Conservation (phyloP, 2,113 vertebrate species). For the Aegithalos caudatus region DNA sequence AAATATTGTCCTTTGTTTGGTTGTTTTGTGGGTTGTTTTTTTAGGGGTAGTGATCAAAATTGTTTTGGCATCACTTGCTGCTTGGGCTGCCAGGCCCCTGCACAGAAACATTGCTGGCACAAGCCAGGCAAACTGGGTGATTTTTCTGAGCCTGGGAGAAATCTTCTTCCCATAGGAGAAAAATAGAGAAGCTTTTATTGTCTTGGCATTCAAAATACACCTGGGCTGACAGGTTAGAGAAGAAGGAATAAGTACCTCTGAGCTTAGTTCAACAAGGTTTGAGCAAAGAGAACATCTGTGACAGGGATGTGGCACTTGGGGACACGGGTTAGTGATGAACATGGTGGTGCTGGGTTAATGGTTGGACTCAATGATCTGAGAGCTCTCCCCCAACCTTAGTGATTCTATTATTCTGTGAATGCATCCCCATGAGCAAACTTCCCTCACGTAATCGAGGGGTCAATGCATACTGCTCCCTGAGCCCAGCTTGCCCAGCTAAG, state of each 20-base stretch:
- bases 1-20: not conserved
- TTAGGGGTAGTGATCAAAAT: not conserved
- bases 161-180: not conserved
- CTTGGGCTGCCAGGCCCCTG: not conserved
- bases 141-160: not conserved
- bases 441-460: fast-evolving
- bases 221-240: not conserved
- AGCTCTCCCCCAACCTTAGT: not conserved
- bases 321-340: not conserved
- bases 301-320: not conserved
- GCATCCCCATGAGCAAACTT: not conserved
- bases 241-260: not conserved
- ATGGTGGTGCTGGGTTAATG: not conserved
- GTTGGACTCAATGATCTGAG: not conserved
- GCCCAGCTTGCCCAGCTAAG: not conserved
- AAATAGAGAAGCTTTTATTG: not conserved
- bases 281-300: not conserved
- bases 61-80: not conserved
- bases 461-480: not conserved
- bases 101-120: not conserved
- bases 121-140: not conserved
- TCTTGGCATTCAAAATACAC: not conserved
- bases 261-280: fast-evolving
- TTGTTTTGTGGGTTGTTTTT: not conserved
- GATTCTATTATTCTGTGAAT: not conserved